These are phyloP conservation scores for Drosophila obscura DNA, from an alignment of 1,140 invertebrate genomes.

Conservation along the genomic window DNA sequence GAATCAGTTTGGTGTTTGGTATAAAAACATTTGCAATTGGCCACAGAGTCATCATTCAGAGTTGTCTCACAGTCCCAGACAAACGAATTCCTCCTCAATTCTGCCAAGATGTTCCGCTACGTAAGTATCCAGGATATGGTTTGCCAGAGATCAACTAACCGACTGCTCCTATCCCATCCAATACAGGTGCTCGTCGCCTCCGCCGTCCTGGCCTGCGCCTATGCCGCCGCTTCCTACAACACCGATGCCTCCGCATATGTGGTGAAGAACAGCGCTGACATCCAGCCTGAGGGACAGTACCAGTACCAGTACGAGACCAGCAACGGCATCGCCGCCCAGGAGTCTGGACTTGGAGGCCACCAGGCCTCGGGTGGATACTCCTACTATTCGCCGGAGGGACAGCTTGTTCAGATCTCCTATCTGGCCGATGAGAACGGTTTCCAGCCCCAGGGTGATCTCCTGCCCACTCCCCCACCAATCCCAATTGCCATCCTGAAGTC, in stretches of 20 bases:
- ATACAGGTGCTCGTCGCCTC: conserved; percentile 65
- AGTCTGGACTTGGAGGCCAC: conserved; percentile 83
- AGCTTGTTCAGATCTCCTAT: conserved; percentile 85
- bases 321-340: conserved; percentile 86
- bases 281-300: conserved; percentile 85
- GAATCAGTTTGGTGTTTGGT: conserved; percentile 30
- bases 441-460: conserved; percentile 88
- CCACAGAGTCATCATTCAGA: conserved; percentile 56
- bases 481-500: conserved; percentile 88
- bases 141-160: not conserved
- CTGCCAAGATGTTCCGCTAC: conserved; percentile 74
- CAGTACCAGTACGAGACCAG: conserved; percentile 85
- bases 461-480: conserved; percentile 92
- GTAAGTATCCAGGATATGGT: conserved; percentile 49
- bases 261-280: conserved; percentile 83
- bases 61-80: conserved; percentile 49
- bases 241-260: conserved; percentile 44
- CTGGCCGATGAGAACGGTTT: conserved; percentile 91
- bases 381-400: conserved; percentile 83
- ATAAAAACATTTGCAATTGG: conserved; percentile 58
- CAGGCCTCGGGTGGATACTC: conserved; percentile 48
- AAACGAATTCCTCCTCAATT: conserved; percentile 25
- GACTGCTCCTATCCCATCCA: not conserved
- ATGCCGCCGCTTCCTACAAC: conserved; percentile 24
- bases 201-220: conserved; percentile 63